Evolutionary conservation across 2,888 invertebrate species (phyloP).

Genomic region (Andricus curvator): DNA sequence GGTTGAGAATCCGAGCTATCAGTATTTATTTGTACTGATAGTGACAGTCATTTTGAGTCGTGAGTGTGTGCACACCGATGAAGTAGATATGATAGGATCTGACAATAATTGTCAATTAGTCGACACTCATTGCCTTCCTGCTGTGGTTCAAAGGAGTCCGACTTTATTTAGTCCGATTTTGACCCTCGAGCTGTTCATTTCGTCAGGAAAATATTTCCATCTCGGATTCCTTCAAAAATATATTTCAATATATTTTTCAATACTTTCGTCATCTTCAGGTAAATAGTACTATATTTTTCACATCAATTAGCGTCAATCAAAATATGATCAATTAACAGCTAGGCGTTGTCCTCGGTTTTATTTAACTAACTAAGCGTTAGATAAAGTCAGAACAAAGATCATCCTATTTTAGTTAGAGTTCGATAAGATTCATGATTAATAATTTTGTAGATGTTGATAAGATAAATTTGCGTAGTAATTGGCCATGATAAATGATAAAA

Average conservation of each 20-base stretch:
- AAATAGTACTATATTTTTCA: background rate
- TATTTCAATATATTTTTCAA: background rate
- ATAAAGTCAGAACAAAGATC: background rate
- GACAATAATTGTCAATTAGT: constrained; percentile 50
- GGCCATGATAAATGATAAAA: background rate
- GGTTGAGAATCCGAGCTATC: background rate
- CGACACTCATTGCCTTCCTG: background rate
- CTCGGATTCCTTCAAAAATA: background rate
- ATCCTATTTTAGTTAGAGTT: background rate
- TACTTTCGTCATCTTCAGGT: background rate
- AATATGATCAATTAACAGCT: background rate
- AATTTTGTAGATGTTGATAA: background rate
- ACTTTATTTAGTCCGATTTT: constrained; percentile 26
- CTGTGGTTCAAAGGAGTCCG: constrained; percentile 10
- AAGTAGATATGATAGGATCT: constrained; percentile 41
- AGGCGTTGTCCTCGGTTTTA: background rate
- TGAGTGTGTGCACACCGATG: background rate
- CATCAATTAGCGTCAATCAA: background rate
- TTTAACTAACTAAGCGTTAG: background rate
- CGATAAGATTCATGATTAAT: background rate
- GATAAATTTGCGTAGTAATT: background rate
- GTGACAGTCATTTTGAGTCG: background rate
- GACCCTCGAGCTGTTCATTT: constrained; percentile 14
- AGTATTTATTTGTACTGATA: background rate
- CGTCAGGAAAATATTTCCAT: background rate